Percentiles rank a stretch among this genome's conserved stretches.
Evolutionary conservation across 2,113 vertebrate genomes (phyloP).

Genomic region (Ramphastos sulfuratus): DNA sequence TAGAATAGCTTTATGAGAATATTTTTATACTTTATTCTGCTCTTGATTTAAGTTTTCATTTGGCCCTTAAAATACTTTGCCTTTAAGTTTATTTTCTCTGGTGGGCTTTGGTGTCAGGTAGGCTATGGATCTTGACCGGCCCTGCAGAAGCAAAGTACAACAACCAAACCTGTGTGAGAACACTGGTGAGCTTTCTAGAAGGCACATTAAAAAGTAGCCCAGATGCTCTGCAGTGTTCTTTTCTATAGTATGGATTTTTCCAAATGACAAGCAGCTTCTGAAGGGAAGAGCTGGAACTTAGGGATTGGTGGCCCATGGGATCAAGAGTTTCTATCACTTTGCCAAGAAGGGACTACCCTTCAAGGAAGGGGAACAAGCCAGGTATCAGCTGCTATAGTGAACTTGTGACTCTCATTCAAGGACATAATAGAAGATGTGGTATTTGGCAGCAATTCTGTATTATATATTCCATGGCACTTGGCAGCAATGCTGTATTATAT

Average conservation of each 20-base stretch:
- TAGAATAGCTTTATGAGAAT: background rate
- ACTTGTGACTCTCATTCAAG: background rate
- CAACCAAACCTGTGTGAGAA: accelerated
- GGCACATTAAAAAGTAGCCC: background rate
- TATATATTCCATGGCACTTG: too few species aligned
- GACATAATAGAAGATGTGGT: background rate
- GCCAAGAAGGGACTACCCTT: background rate
- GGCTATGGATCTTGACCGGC: background rate
- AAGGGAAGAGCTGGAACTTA: background rate
- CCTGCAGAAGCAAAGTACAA: background rate
- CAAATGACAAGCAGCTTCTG: accelerated
- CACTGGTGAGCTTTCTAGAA: background rate
- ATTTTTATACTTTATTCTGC: background rate
- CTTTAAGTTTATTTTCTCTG: background rate
- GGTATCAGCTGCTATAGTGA: background rate
- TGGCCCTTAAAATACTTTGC: background rate
- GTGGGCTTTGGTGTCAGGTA: background rate
- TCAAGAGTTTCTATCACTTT: background rate
- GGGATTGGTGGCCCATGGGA: background rate
- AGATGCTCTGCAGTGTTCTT: background rate
- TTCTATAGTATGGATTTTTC: background rate
- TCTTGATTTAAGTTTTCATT: background rate
- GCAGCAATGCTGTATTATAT: background rate
- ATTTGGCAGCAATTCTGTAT: background rate
- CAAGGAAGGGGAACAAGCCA: background rate